Conservation (phyloP, 2,888 invertebrate genomes). For the Aphidoletes aphidimyza region DNA sequence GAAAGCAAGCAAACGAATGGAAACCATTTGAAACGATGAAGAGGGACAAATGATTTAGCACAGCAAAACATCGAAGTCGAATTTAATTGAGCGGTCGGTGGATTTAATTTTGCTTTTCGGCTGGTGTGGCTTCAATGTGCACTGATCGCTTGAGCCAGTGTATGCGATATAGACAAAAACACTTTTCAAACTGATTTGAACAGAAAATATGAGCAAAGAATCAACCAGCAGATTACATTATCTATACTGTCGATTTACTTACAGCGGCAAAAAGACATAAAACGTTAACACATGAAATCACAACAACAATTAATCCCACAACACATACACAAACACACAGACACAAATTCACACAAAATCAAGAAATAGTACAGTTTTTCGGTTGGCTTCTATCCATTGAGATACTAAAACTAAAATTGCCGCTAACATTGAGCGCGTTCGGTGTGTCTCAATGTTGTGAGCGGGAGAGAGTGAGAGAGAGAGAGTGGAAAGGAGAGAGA, state of each 20-base stretch:
- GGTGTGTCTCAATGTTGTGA: not conserved
- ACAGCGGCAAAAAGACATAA: constrained; percentile 12
- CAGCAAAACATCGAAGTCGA: constrained; percentile 19
- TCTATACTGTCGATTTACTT: constrained; percentile 20
- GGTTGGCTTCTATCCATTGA: not conserved
- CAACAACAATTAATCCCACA: constrained; percentile 40
- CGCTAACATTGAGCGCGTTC: not conserved
- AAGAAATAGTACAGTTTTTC: not conserved
- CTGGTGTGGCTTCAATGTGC: not conserved
- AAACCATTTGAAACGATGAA: not conserved
- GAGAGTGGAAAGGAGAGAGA: too few species aligned
- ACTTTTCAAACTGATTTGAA: constrained; percentile 2
- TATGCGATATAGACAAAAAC: not conserved
- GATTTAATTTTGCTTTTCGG: not conserved
- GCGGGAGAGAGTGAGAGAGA: not conserved
- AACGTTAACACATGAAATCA: constrained; percentile 44
- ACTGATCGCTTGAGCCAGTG: not conserved
- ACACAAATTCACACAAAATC: not conserved
- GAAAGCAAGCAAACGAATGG: not conserved
- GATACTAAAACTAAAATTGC: not conserved
- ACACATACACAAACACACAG: too few species aligned
- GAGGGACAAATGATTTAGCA: too few species aligned
- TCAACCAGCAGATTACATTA: constrained; percentile 39
- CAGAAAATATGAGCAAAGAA: not conserved
- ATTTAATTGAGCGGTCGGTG: constrained; percentile 41